Percentiles rank a stretch among this genome's conserved stretches.
Evolutionary conservation across 2,797 vertebrate species (phyloP).

Genomic region (Brotula barbata): DNA sequence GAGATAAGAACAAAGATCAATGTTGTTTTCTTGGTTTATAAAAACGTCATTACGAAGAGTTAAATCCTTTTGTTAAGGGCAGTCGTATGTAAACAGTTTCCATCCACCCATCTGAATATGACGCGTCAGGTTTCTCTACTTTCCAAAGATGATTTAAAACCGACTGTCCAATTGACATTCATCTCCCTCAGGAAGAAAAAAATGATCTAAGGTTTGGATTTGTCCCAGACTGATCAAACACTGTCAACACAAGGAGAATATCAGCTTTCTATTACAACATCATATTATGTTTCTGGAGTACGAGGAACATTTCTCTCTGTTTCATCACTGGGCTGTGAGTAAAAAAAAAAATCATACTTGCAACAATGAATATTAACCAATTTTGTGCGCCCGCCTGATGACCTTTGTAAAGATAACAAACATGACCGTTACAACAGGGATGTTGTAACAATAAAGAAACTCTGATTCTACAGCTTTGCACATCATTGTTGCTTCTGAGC

Average conservation of each 20-base stretch:
- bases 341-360: not conserved
- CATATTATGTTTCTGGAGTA: conserved; percentile 23
- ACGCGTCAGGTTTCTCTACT: not conserved
- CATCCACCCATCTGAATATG: conserved; percentile 22
- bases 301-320: not conserved
- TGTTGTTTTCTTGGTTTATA: not conserved
- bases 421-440: not conserved
- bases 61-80: too few species aligned
- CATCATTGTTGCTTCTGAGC: not conserved
- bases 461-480: not conserved
- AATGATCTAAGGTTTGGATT: not conserved
- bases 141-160: not conserved
- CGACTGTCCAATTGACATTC: too few species aligned
- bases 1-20: not conserved
- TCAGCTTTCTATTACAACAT: conserved; percentile 16
- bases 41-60: too few species aligned
- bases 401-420: conserved; percentile 28
- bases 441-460: not conserved
- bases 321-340: conserved; percentile 3
- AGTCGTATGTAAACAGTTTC: too few species aligned
- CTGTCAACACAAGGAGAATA: conserved; percentile 1
- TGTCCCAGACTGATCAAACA: not conserved
- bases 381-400: conserved; percentile 14
- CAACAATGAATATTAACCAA: conserved; percentile 3
- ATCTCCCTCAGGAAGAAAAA: not conserved